These are phyloP conservation scores for Dicranocentrus wangi DNA, from an alignment of 2,888 invertebrate genomes.

Conservation along the genomic window DNA sequence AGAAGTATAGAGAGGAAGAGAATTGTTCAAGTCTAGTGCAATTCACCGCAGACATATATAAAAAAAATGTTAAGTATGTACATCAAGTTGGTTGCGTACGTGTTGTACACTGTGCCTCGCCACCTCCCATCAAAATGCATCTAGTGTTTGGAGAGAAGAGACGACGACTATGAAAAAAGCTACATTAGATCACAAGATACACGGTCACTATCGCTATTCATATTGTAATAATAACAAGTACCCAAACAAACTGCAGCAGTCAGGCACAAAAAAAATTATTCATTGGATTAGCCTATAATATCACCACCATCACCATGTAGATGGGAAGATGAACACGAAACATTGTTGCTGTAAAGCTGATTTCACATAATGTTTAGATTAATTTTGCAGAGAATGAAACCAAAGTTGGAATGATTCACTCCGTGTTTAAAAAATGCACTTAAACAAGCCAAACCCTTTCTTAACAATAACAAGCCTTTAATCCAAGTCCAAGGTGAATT, in stretches of 20 bases:
- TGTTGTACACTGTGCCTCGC: not conserved
- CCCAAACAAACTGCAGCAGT: not conserved
- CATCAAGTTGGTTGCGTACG: not conserved
- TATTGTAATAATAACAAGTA: not conserved
- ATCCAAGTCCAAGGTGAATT: constrained; percentile 13
- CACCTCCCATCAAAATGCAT: not conserved
- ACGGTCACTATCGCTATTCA: not conserved
- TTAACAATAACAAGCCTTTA: not conserved
- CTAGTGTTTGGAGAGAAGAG: too few relatives aligned
- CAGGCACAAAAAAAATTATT: not conserved
- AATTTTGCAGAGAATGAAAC: not conserved
- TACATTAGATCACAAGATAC: not conserved
- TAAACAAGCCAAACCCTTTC: not conserved
- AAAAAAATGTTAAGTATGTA: not conserved
- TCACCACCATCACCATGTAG: not conserved
- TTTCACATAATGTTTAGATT: not conserved
- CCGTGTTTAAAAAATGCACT: not conserved
- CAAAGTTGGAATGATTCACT: not conserved
- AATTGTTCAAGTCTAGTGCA: not conserved
- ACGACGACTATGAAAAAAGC: too few relatives aligned
- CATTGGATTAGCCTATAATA: not conserved
- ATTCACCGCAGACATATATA: too few relatives aligned
- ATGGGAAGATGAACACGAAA: not conserved
- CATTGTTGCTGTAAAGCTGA: not conserved
- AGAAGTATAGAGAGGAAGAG: constrained; percentile 41